A percentile compares a stretch with the other conserved stretches of the same genome.
Conservation (phyloP, 2,113 vertebrate species). For the Chamaea fasciata region DNA sequence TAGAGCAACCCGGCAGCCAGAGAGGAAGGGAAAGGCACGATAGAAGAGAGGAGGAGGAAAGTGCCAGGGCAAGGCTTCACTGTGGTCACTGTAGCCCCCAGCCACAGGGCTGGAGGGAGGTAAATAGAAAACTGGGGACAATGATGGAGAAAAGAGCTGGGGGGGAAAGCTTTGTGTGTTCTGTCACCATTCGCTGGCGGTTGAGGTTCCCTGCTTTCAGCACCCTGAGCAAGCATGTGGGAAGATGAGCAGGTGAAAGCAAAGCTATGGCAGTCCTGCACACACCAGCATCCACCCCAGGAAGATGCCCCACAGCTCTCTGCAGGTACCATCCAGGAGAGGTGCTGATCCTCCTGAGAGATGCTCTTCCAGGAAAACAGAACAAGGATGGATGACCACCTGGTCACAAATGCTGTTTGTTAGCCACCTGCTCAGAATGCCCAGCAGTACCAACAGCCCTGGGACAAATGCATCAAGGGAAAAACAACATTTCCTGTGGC, state of each 20-base stretch:
- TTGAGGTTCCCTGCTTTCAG: not conserved
- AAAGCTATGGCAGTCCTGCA: not conserved
- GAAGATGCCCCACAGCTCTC: not conserved
- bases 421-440: not conserved
- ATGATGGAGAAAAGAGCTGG: not conserved
- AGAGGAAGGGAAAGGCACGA: not conserved
- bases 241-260: not conserved
- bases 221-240: fast-evolving
- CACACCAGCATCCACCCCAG: not conserved
- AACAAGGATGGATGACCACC: not conserved
- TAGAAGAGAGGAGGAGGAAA: not conserved
- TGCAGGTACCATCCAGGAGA: not conserved
- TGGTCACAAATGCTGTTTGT: not conserved
- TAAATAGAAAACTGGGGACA: not conserved
- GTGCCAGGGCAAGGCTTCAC: not conserved
- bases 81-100: not conserved
- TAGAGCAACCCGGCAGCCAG: not conserved
- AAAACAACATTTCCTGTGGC: not conserved
- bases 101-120: not conserved
- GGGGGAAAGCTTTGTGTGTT: not conserved
- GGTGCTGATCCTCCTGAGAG: not conserved
- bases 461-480: not conserved
- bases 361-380: not conserved
- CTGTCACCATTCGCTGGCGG: fast-evolving
- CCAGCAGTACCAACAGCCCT: not conserved